Conservation (phyloP, 2,113 vertebrate species). For the Megaceryle maxima region DNA sequence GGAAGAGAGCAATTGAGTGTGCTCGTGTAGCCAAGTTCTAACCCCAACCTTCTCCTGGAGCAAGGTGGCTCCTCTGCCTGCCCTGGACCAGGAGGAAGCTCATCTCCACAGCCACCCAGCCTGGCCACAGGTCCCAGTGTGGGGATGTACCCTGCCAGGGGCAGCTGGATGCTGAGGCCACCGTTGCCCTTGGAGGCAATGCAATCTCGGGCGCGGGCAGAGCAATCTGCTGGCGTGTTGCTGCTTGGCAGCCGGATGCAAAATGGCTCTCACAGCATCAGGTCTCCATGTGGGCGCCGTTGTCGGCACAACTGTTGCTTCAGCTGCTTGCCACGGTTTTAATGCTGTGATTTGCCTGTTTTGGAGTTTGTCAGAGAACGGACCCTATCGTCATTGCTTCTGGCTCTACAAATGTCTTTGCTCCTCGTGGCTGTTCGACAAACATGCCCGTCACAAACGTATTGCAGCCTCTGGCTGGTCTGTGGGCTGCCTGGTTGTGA, state of each 20-base stretch:
- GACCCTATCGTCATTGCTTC: background rate
- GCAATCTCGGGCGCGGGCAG: fast-evolving
- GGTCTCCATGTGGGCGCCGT: fast-evolving
- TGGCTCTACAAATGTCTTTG: background rate
- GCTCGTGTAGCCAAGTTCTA: fast-evolving
- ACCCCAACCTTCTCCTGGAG: background rate
- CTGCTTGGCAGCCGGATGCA: background rate
- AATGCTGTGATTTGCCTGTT: background rate
- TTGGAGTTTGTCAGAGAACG: background rate
- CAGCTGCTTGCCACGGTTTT: background rate
- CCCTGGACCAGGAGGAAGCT: fast-evolving
- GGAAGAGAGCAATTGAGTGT: background rate
- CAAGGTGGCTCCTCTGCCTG: background rate
- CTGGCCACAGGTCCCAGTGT: fast-evolving
- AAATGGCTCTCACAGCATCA: background rate
- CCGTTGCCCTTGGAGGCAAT: fast-evolving
- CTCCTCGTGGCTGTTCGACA: background rate
- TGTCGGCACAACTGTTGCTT: background rate
- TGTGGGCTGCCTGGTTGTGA: background rate
- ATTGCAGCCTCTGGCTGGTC: background rate
- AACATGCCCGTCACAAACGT: fast-evolving
- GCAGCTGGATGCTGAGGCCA: no score
- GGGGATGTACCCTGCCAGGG: background rate
- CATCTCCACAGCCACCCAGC: background rate
- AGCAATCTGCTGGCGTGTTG: background rate